Percentiles rank a stretch among this genome's conserved stretches.
These are phyloP conservation scores for Stegodyphus dumicola DNA, from an alignment of 1,140 invertebrate genomes.

Conservation along the genomic window DNA sequence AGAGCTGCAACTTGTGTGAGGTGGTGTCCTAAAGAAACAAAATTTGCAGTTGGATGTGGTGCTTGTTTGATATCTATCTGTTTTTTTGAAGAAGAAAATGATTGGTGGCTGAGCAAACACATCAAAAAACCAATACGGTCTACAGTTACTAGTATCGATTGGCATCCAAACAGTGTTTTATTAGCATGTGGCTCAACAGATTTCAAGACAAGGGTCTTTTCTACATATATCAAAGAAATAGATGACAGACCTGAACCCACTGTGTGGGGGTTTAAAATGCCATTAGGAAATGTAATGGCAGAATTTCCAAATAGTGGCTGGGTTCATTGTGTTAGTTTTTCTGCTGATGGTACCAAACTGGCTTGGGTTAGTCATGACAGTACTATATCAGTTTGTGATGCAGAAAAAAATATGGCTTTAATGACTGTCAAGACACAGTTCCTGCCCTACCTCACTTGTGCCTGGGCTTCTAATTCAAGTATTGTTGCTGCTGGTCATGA, in stretches of 20 bases:
- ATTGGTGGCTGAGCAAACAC: slow-evolving; percentile 99
- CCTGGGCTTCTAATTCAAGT: slow-evolving; percentile 88
- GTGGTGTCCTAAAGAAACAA: slow-evolving; percentile 99
- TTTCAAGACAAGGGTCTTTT: slow-evolving; percentile 93
- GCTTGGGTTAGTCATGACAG: slow-evolving; percentile 98
- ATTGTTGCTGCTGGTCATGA: slow-evolving; percentile 93
- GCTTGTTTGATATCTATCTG: slow-evolving; percentile 95
- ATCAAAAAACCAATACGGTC: slow-evolving; percentile 98
- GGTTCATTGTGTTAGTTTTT: slow-evolving; percentile 96
- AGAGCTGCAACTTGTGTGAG: slow-evolving; percentile 97
- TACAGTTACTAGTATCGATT: slow-evolving; percentile 95
- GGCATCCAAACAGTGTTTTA: slow-evolving; percentile 97
- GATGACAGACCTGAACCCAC: slow-evolving; percentile 87
- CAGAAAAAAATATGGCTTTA: slow-evolving; percentile 77
- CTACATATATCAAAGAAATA: slow-evolving; percentile 96
- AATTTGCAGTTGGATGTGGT: slow-evolving; percentile 98
- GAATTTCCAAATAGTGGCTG: slow-evolving; percentile 94
- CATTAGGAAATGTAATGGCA: slow-evolving; percentile 87
- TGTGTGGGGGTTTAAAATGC: slow-evolving; percentile 91
- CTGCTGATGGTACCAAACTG: slow-evolving; percentile 91
- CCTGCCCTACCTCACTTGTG: slow-evolving; percentile 91
- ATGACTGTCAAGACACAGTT: slow-evolving; percentile 79
- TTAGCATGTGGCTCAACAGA: slow-evolving; percentile 96
- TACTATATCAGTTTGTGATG: slow-evolving; percentile 92
- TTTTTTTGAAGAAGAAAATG: slow-evolving; percentile 97